Percentiles rank a stretch among this genome's conserved stretches.
Evolutionary conservation across 2,113 vertebrate species (phyloP).

Genomic region (Bettongia penicillata): DNA sequence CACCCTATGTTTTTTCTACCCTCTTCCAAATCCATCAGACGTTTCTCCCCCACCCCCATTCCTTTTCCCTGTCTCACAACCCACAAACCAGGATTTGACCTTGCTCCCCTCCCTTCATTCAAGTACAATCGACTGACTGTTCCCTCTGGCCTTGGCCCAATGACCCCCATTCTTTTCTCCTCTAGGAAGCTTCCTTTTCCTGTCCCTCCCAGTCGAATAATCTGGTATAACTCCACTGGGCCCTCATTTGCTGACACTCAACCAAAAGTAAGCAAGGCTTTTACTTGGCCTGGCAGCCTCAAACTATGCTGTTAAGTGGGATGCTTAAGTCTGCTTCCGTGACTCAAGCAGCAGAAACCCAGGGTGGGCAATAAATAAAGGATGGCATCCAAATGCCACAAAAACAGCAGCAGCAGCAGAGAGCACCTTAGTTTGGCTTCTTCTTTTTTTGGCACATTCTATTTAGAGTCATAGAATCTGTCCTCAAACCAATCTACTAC

Average conservation of each 20-base stretch:
- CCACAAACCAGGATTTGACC: conserved; percentile 61
- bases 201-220: conserved; percentile 79
- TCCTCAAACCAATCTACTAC: conserved; percentile 53
- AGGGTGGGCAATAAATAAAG: background rate
- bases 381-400: background rate
- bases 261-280: conserved; percentile 27
- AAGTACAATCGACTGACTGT: conserved; percentile 67
- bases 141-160: conserved; percentile 71
- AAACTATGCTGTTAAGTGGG: background rate
- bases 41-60: conserved; percentile 40
- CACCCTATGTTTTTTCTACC: conserved; percentile 45
- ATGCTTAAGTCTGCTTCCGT: accelerated
- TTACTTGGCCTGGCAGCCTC: background rate
- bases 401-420: background rate
- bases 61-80: conserved; percentile 26
- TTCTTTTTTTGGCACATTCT: background rate
- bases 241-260: conserved; percentile 31
- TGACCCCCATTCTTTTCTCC: conserved; percentile 79
- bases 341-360: background rate
- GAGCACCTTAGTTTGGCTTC: background rate
- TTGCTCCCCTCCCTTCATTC: conserved; percentile 70
- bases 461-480: conserved; percentile 42
- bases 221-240: conserved; percentile 57
- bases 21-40: conserved; percentile 41
- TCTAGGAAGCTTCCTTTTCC: conserved; percentile 77